Evolutionary conservation across 2,113 vertebrate genomes (phyloP).

Genomic region (Melanocharis versteri): DNA sequence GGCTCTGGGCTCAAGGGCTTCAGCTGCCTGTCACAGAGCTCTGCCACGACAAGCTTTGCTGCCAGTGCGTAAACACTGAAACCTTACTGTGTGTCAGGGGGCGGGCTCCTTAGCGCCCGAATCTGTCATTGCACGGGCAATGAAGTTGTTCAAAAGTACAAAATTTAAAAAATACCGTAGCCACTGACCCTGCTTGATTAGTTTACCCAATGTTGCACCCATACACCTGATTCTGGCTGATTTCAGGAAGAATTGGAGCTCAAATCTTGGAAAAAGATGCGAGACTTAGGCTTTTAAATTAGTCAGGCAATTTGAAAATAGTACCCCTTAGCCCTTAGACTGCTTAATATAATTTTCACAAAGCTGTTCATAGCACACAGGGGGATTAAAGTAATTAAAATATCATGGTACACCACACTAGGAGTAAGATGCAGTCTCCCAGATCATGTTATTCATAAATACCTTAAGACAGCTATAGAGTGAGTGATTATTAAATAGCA

Average conservation of each 20-base stretch:
- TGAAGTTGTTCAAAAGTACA: not conserved
- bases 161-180: not conserved
- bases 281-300: not conserved
- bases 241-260: not conserved
- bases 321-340: not conserved
- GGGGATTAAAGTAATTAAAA: constrained; percentile 33
- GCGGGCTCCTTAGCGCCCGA: not conserved
- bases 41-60: not conserved
- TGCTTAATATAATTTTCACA: constrained; percentile 17
- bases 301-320: constrained; percentile 5
- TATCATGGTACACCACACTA: not conserved
- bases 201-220: not conserved
- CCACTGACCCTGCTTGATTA: not conserved
- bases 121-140: not conserved
- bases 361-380: constrained; percentile 2
- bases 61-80: not conserved
- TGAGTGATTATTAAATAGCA: not conserved
- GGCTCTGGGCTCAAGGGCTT: not conserved
- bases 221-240: not conserved
- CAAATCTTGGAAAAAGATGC: not conserved
- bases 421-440: not conserved
- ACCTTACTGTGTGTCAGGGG: not conserved
- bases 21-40: not conserved
- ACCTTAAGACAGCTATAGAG: not conserved
- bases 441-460: constrained; percentile 19